These are phyloP conservation scores for Xanthia icteritia DNA, from an alignment of 2,888 invertebrate species.

Conservation along the genomic window DNA sequence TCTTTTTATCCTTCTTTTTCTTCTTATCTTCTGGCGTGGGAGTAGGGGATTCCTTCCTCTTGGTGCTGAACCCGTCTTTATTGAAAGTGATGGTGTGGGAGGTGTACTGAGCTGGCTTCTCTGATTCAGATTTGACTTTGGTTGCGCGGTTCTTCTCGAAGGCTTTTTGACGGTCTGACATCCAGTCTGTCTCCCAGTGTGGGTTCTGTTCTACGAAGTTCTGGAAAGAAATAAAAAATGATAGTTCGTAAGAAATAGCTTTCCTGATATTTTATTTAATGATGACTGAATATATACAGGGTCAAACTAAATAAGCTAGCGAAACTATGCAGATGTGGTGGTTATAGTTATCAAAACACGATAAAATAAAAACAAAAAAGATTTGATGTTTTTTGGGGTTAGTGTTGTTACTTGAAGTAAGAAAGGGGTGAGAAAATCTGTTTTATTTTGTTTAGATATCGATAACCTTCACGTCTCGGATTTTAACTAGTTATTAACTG, in stretches of 20 bases:
- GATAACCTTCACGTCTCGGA: too few relatives aligned
- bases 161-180: constrained; percentile 94
- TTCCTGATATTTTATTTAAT: background rate
- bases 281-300: background rate
- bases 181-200: constrained; percentile 96
- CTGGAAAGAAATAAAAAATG: constrained; percentile 82
- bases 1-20: constrained; percentile 84
- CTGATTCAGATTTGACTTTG: constrained; percentile 73
- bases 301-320: too few relatives aligned
- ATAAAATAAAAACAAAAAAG: too few relatives aligned
- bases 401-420: too few relatives aligned
- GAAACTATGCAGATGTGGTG: too few relatives aligned
- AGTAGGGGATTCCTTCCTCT: constrained; percentile 76
- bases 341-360: too few relatives aligned
- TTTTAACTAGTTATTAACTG: background rate
- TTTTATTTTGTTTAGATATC: too few relatives aligned
- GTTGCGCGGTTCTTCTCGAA: constrained; percentile 87
- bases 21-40: constrained; percentile 83
- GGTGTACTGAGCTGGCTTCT: constrained; percentile 79
- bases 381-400: too few relatives aligned
- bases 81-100: constrained; percentile 87
- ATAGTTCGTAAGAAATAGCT: background rate
- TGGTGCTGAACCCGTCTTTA: constrained; percentile 88
- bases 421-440: too few relatives aligned
- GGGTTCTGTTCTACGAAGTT: constrained; percentile 95